Evolutionary conservation across 2,888 invertebrate species (phyloP).

Genomic region (Anodontia alba): DNA sequence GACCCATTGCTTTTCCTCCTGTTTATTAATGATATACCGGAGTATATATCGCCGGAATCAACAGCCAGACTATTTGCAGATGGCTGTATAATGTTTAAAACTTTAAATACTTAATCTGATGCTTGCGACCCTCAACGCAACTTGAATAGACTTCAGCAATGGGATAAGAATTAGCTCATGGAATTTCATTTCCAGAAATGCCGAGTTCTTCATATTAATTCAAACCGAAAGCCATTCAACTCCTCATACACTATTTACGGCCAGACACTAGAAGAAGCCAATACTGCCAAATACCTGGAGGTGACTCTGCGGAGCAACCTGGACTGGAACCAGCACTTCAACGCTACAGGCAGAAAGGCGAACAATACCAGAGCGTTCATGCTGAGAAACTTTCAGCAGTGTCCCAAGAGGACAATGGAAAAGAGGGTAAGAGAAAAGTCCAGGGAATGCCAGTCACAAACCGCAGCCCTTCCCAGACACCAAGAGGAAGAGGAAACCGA

Average conservation of each 20-base stretch:
- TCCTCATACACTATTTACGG: not conserved
- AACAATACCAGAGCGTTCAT: conserved; percentile 16
- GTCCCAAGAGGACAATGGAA: conserved; percentile 19
- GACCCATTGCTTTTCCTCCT: conserved; percentile 28
- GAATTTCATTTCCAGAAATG: conserved; percentile 47
- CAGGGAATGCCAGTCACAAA: no score
- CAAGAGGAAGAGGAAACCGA: no score
- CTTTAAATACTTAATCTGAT: not conserved
- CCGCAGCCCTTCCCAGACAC: no score
- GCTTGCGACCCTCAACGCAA: conserved; percentile 25
- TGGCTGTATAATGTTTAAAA: conserved; percentile 25
- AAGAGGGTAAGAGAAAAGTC: no score
- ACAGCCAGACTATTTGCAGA: conserved; percentile 32
- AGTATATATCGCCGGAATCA: conserved; percentile 13
- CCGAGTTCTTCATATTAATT: conserved; percentile 29
- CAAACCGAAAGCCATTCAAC: not conserved
- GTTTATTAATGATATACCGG: conserved; percentile 13
- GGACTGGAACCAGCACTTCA: conserved; percentile 1
- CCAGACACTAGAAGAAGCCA: not conserved
- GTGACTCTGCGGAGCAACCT: not conserved
- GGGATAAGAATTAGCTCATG: conserved; percentile 48
- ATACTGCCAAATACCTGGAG: not conserved
- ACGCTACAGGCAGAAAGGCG: conserved; percentile 16
- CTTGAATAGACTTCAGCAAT: conserved; percentile 33
- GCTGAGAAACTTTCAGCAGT: conserved; percentile 10